Base-by-base conservation (phyloP, 2,113 vertebrate genomes). In the Mustela lutreola region DNA sequence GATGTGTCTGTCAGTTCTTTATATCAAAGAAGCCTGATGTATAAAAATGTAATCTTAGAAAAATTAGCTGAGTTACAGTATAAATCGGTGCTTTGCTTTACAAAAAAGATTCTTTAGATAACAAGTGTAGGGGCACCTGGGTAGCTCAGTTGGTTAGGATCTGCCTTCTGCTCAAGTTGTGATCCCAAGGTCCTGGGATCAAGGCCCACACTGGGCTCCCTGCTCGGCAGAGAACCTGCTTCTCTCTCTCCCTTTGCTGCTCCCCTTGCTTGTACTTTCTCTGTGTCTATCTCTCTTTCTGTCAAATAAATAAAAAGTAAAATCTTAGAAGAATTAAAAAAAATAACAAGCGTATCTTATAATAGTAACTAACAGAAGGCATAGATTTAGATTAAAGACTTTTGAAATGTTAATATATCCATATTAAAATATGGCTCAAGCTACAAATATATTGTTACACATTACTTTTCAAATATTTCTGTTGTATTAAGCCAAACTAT, bases 381-480 rank as follows among this genome's bases (percentile, higher is more conserved):
- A 56, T 7, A 58, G 78, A 91, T 6, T 58, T 78, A 82, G 71
- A 31, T 58, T 78, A 82, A 79, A 31, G 14, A 73, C 70, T 79
- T 58, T 36, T 65, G 45, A 79, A 94, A 45, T 48, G 9, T 45
- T 86, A 86, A 26, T 56, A 22, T 87, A 39, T 60, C 62, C 73
- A 3, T 26, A 67, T 60, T 45, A 82, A 89, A 94, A 83, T 62
- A 67, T 15, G 82, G 42, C 50, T 91, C 62, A 88, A 78, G 60
- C 22, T 86, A 48, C 28, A 36, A 86, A 62, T 3, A 7, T 71
- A 22, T 73, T 60, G 45, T 42, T 50, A 22, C 24, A 28, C 5
- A 31, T 60, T 28, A 78, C 12, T 91, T 67, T 84, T 80, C 76
- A 67, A 62, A 89, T 90, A 62, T 84, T 88, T 95, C 76, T 91